Conservation (phyloP, 2,888 invertebrate species). For the Drosophila engyochracea region DNA sequence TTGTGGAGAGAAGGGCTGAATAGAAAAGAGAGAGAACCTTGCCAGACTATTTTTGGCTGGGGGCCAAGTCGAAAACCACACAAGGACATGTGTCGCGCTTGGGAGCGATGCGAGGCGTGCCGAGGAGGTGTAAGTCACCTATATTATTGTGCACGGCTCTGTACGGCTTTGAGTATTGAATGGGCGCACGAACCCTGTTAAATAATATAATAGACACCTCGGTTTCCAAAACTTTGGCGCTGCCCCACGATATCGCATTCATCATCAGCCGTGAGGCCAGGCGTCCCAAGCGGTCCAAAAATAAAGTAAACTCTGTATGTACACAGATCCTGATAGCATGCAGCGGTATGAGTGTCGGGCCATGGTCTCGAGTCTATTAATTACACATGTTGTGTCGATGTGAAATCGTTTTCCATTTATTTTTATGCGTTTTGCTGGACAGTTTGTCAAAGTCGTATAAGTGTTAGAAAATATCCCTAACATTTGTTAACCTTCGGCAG, state of each 20-base stretch:
- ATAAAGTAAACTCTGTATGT: background rate
- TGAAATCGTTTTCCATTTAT: slow-evolving; percentile 70
- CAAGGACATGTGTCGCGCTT: slow-evolving; percentile 73
- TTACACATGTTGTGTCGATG: slow-evolving; percentile 71
- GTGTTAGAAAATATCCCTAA: slow-evolving; percentile 34
- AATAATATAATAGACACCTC: slow-evolving; percentile 76
- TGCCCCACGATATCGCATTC: slow-evolving; percentile 54
- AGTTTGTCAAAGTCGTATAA: slow-evolving; percentile 52
- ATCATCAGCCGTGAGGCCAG: slow-evolving; percentile 54
- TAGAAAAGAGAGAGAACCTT: slow-evolving; percentile 1
- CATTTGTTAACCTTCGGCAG: slow-evolving; percentile 62
- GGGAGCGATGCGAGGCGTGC: slow-evolving; percentile 16
- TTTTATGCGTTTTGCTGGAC: slow-evolving; percentile 54
- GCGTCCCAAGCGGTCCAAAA: background rate
- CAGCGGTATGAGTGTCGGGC: slow-evolving; percentile 2
- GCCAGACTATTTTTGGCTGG: slow-evolving; percentile 66
- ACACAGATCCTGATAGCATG: slow-evolving; percentile 18
- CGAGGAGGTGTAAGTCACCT: slow-evolving; percentile 15
- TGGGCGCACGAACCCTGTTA: slow-evolving; percentile 48
- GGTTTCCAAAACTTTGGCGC: slow-evolving; percentile 44
- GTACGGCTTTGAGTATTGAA: slow-evolving; percentile 32
- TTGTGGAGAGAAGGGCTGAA: slow-evolving; percentile 14
- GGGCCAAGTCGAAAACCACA: slow-evolving; percentile 65
- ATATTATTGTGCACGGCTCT: slow-evolving; percentile 42
- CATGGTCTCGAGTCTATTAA: slow-evolving; percentile 63